Conservation (phyloP, 2,113 vertebrate species). For the Lathamus discolor region DNA sequence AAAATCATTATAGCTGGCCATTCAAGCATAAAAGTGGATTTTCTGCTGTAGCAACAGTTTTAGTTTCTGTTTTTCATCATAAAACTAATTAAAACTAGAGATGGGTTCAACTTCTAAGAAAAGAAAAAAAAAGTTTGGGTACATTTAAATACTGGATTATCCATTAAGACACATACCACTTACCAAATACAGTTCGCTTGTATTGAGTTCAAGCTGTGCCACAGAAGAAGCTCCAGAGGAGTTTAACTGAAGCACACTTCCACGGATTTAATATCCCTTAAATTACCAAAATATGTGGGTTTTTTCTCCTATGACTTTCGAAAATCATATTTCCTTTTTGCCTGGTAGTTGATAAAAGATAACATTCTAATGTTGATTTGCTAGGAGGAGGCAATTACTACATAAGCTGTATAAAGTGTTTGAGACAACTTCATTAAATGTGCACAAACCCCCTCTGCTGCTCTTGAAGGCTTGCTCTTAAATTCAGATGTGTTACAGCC, state of each 20-base stretch:
- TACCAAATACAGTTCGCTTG: neutral
- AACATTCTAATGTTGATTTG: neutral
- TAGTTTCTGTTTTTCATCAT: constrained; percentile 57
- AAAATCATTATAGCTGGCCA: constrained; percentile 53
- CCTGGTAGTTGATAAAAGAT: neutral
- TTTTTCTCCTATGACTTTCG: neutral
- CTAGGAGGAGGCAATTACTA: neutral
- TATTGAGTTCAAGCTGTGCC: neutral
- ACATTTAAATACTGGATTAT: neutral
- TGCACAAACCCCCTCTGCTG: accelerated
- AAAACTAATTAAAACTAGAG: constrained; percentile 68
- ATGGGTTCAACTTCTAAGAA: neutral
- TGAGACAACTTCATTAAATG: neutral
- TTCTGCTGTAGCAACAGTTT: constrained; percentile 64
- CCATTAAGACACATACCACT: neutral
- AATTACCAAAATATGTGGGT: neutral
- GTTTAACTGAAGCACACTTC: neutral
- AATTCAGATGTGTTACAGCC: neutral
- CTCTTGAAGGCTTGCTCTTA: neutral
- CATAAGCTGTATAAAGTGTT: neutral
- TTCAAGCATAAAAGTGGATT: constrained; percentile 69
- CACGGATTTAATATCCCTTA: neutral
- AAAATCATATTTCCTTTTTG: neutral
- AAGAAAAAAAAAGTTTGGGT: neutral
- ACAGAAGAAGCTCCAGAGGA: neutral